Evolutionary conservation across 2,797 vertebrate genomes (phyloP).

Genomic region (Tragopan temminckii): DNA sequence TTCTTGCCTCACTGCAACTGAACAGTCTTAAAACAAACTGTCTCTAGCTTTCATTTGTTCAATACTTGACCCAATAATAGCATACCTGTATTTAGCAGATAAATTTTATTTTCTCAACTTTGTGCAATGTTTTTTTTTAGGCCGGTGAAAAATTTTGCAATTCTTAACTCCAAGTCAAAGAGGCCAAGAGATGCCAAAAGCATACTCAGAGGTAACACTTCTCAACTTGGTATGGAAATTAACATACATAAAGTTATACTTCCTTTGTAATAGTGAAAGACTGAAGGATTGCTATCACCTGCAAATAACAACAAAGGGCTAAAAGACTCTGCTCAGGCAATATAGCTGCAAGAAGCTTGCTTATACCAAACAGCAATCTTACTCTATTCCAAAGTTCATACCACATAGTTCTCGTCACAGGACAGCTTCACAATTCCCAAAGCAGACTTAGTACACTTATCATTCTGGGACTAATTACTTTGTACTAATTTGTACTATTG

Average conservation of each 20-base stretch:
- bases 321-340: not conserved
- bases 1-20: not conserved
- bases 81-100: not conserved
- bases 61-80: not conserved
- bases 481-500: no score
- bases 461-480: no score
- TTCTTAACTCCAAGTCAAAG: not conserved
- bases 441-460: not conserved
- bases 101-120: not conserved
- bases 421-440: not conserved
- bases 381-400: not conserved
- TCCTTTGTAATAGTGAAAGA: not conserved
- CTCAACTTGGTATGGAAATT: not conserved
- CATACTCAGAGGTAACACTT: not conserved
- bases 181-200: not conserved
- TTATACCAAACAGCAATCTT: not conserved
- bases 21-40: fast-evolving
- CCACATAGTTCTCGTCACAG: not conserved
- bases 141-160: not conserved
- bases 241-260: not conserved
- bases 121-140: not conserved
- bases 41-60: not conserved
- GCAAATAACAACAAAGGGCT: not conserved
- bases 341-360: not conserved
- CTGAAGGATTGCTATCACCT: not conserved